Conservation (phyloP, 2,113 vertebrate genomes). For the Pteropus alecto region DNA sequence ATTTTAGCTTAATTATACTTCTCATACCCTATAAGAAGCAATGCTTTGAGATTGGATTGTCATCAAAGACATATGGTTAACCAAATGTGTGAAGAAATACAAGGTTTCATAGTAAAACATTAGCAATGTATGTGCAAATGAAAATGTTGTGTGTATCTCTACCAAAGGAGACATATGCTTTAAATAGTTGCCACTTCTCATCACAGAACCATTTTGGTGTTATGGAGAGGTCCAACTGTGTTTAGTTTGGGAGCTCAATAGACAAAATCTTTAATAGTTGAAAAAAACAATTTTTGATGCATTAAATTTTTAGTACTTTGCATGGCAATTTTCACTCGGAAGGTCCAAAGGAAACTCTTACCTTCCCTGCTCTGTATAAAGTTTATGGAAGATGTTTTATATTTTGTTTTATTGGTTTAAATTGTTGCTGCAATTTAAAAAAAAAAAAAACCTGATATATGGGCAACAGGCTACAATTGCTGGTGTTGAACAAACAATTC, state of each 20-base stretch:
- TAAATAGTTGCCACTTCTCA: constrained; percentile 21
- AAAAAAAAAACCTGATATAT: not conserved
- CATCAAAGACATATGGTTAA: constrained; percentile 81
- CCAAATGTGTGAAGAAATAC: constrained; percentile 82
- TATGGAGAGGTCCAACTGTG: not conserved
- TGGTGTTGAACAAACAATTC: not conserved
- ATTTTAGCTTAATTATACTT: constrained; percentile 82
- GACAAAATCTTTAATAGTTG: constrained; percentile 18
- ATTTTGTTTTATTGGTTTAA: not conserved
- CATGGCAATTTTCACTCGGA: constrained; percentile 36
- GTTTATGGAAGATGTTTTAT: not conserved
- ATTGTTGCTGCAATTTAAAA: not conserved
- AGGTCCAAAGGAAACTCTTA: not conserved
- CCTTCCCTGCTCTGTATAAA: not conserved
- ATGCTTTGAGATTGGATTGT: constrained; percentile 81
- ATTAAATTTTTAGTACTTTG: not conserved
- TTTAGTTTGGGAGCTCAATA: constrained; percentile 9
- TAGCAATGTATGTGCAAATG: constrained; percentile 77
- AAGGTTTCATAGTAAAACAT: constrained; percentile 78
- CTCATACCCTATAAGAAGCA: constrained; percentile 75
- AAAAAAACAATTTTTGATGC: not conserved
- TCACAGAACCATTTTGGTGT: constrained; percentile 48
- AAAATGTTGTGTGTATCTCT: constrained; percentile 59
- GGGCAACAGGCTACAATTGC: not conserved
- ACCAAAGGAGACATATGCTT: constrained; percentile 51